These are phyloP conservation scores for Melanocharis versteri DNA, from an alignment of 2,113 vertebrate genomes.

Conservation along the genomic window DNA sequence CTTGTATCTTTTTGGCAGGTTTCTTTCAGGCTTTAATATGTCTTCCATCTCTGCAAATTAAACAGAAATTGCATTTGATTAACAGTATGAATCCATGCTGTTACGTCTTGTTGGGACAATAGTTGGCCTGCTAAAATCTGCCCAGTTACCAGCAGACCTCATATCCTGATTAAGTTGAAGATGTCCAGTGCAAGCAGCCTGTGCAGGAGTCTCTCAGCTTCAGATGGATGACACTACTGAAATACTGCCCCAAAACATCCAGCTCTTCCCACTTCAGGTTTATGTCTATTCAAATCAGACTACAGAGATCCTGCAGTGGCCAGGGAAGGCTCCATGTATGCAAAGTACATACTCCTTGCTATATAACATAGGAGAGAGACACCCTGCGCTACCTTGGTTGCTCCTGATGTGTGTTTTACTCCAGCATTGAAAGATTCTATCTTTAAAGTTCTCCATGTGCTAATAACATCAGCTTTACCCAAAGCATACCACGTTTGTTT, in stretches of 20 bases:
- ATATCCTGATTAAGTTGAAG: background rate
- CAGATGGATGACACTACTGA: background rate
- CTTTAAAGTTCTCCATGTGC: background rate
- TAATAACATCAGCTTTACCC: background rate
- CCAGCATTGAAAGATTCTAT: background rate
- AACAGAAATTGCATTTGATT: background rate
- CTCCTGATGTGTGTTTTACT: background rate
- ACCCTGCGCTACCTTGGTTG: fast-evolving
- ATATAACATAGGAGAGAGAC: background rate
- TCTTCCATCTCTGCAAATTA: background rate
- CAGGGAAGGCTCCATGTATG: background rate
- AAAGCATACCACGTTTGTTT: background rate
- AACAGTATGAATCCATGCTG: background rate
- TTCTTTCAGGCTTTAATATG: background rate
- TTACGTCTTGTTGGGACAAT: background rate
- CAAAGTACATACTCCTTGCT: background rate
- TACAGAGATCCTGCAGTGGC: background rate
- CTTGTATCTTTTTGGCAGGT: background rate
- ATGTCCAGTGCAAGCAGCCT: background rate
- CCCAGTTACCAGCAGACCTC: background rate
- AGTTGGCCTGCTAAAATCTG: background rate
- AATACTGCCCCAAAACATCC: background rate
- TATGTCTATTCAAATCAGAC: background rate
- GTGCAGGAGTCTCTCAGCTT: background rate
- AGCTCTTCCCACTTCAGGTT: background rate